Evolutionary conservation across 2,113 vertebrate species (phyloP), one percentile per base, ranked within the genome.

Genomic region (Gopherus evgoodei): DNA sequence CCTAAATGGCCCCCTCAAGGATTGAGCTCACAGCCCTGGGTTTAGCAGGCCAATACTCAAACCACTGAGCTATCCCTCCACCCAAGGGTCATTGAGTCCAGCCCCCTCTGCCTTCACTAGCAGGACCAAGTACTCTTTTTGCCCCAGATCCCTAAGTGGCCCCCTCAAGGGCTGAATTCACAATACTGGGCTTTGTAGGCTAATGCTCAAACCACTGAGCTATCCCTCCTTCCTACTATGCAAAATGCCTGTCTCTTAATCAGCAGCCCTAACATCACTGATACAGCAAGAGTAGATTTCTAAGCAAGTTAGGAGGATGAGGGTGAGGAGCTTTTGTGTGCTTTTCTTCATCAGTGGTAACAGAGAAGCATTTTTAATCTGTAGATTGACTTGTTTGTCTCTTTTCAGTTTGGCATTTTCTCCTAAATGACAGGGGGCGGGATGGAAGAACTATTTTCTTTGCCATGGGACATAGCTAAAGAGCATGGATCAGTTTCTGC

Each of bases 401-500:
- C 0, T 0, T 86, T 93, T 76, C 42, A 24, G 35, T 75, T 75
- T 42, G 21, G n/a, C 49, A 35, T 93, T 93, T 92, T 88, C 38
- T 47, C 8, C 38, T 81, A 95, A 87, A 35, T 76, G 24, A 78
- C 11, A 22, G 38, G n/a, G 22, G 1, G 1, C 1, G 17, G 44
- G 86, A 83, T 87, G 83, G 44, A 91, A 88, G 52, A 3, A 78
- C 21, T 29, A 19, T 84, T 95, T 95, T 94, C 95, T 88, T 94
- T 95, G 82, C 13, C 86, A 92, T 85, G 89, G 89, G 96, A 97
- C 95, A 93, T 0, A 91, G 94, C 93, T 38, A 76, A 92, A 76
- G 94, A 92, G 9, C 81, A 69, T 44, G 85, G 93, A 95, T 83
- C 90, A 95, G 93, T 95, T 96, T 96, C 95, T 95, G 89, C 69